Evolutionary conservation across 53 echinoderm and acorn worm genomes (phyloP), one percentile per base, ranked within the genome.

Genomic region (Stichopus horrens): DNA sequence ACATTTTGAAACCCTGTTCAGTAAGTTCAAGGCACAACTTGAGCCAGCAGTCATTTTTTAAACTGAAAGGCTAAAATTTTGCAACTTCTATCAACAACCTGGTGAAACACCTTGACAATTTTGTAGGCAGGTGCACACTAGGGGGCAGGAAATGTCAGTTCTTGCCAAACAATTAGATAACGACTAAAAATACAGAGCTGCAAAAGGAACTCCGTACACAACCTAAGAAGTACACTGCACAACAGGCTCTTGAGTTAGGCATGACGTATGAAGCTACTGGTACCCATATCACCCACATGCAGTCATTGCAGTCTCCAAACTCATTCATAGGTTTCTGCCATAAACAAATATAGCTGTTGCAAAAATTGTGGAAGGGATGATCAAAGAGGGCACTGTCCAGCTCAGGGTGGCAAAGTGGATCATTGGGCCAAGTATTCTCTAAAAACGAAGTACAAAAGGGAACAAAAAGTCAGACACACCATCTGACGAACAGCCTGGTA

Each of bases 401-500:
- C 90, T 10, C 11, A 75, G 4, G 57, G 55, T 20, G 87, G 78
- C 4, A 90, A 90, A 57, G 52, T 56, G 7, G 90, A 81, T 18
- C 91, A 91, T 68, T 91, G 80, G 55, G 91, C 91, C 16, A 87
- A 82, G 21, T 4, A 60, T 1, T 90, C 79, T 66, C 86, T 90
- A 10, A 76, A 77, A 11, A 76, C 86, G 9, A 90, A 90, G 13
- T 77, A 77, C 10, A 1, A 4, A 37, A 7, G 4, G 5, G 23
- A 23, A 73, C 51, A 52, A 58, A 74, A 92, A 92, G 11, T 78
- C 89, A 10, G 87, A 92, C 37, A 89, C 92, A 18, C 89, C 89
- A 71, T 74, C 86, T 6, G 92, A 89, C 21, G 89, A 89, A 16
- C 89, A 89, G 92, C 66, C 89, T 5, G 89, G 88, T 4, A 91